Base-by-base conservation (phyloP, 2,113 vertebrate species). In the Pyrgilauda ruficollis region DNA sequence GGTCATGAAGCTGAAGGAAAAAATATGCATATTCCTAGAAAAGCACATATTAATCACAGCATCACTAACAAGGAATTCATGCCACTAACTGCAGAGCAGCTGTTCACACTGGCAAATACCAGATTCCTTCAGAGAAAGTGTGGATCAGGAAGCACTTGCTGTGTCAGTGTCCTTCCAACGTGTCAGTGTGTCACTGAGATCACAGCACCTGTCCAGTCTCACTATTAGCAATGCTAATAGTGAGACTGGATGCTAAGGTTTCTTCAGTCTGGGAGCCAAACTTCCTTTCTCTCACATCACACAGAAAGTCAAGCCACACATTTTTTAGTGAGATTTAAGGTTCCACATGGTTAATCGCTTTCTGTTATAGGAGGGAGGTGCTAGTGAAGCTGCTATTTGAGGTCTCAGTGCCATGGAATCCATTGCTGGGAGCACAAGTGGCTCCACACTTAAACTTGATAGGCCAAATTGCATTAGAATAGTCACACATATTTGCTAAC, bases 211-310 rank as follows among this genome's bases (percentile, higher is more conserved):
- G 28, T 8, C 61, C 69, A 59, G 16, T 6, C 61, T 43, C 66
- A 30, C 5, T 22, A 12, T 59, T 39, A 50, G 11, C 24, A 47
- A 4, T 26, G 30, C 35, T n/a, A n/a, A n/a, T n/a, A n/a, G n/a
- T n/a, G n/a, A n/a, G n/a, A n/a, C n/a, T n/a, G n/a, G n/a, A n/a
- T n/a, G n/a, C n/a, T n/a, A n/a, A 72, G 49, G 19, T 39, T 82
- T 77, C 69, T 70, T 12, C 27, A 46, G 5, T 30, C 31, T 52
- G 27, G 7, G 19, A 72, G 11, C 2, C 30, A 59, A 75, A 56
- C 7, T 19, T 46, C 4, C 14, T 41, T 84, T 67, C 30, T 63
- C 41, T 75, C 30, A 75, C 0, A 0, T 3, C 22, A 15, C 22
- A 7, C 1, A 39, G 9, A 41, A 81, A 84, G 44, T 41, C 9